Evolutionary conservation across 2,888 invertebrate genomes (phyloP).

Genomic region (Stenichneumon culpator): DNA sequence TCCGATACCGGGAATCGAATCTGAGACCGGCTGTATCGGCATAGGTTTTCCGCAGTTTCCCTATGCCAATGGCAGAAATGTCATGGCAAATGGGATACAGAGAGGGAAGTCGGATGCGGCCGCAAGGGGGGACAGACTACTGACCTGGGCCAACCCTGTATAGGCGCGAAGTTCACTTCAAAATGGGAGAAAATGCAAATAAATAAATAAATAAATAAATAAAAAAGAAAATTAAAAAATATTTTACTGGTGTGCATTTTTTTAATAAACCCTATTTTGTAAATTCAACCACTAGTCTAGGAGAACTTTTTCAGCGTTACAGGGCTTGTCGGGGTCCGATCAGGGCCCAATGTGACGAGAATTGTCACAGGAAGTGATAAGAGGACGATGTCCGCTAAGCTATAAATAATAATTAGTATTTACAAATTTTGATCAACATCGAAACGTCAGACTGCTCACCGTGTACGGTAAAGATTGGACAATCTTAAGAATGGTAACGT

Average conservation of each 20-base stretch:
- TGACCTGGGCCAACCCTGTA: too few relatives aligned
- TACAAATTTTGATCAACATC: not conserved
- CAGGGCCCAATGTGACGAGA: not conserved
- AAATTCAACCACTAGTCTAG: not conserved
- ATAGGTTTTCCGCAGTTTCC: too few relatives aligned
- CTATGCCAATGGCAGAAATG: too few relatives aligned
- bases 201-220: too few relatives aligned
- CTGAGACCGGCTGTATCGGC: too few relatives aligned
- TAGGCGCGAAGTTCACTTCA: too few relatives aligned
- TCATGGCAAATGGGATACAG: too few relatives aligned
- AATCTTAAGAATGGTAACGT: constrained; percentile 71
- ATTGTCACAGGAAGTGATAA: not conserved
- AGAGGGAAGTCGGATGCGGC: too few relatives aligned
- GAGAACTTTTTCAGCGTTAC: not conserved
- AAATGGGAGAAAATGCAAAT: too few relatives aligned
- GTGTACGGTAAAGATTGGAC: constrained; percentile 7
- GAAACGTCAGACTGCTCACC: not conserved
- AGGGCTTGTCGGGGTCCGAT: not conserved
- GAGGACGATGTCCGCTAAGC: not conserved
- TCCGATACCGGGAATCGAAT: too few relatives aligned
- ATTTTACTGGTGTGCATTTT: not conserved
- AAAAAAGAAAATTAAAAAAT: too few relatives aligned
- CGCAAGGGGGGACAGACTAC: too few relatives aligned
- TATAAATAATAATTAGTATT: not conserved
- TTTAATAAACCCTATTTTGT: not conserved